Conservation (phyloP, 2,113 vertebrate genomes). For the Melozone crissalis region DNA sequence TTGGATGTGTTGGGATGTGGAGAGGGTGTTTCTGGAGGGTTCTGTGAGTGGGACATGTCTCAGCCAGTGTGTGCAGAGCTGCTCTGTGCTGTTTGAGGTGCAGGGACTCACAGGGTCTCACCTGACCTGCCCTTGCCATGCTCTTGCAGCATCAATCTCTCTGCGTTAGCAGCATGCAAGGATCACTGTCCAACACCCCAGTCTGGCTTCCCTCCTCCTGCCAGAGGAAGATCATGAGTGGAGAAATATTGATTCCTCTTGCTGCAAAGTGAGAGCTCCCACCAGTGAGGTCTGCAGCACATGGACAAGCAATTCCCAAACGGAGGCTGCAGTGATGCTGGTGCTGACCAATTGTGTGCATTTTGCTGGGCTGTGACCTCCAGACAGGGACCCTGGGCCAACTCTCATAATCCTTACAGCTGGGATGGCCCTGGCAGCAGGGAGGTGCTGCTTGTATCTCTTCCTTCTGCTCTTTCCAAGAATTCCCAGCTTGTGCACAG, state of each 20-base stretch:
- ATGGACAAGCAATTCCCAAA: accelerated
- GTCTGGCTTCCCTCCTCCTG: not conserved
- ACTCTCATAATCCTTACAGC: not conserved
- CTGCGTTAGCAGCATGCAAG: accelerated
- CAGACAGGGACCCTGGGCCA: not conserved
- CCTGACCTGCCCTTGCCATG: not conserved
- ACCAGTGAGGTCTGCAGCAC: not conserved
- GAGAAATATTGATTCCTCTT: not conserved
- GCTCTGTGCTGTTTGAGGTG: accelerated
- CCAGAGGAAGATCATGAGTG: accelerated
- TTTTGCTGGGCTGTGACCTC: not conserved
- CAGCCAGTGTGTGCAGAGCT: not conserved
- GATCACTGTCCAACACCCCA: not conserved
- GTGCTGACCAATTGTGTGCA: not conserved
- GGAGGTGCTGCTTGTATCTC: not conserved
- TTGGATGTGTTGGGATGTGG: not conserved
- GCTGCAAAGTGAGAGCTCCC: not conserved
- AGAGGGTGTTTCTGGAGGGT: not conserved
- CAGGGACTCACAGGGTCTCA: not conserved
- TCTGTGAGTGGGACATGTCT: not conserved
- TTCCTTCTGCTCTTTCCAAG: not conserved
- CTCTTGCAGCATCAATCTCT: no score
- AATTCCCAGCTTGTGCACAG: accelerated
- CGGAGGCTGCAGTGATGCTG: not conserved
- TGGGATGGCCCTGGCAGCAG: not conserved